Conservation (phyloP, 2,113 vertebrate species). For the Gambusia holbrooki region DNA sequence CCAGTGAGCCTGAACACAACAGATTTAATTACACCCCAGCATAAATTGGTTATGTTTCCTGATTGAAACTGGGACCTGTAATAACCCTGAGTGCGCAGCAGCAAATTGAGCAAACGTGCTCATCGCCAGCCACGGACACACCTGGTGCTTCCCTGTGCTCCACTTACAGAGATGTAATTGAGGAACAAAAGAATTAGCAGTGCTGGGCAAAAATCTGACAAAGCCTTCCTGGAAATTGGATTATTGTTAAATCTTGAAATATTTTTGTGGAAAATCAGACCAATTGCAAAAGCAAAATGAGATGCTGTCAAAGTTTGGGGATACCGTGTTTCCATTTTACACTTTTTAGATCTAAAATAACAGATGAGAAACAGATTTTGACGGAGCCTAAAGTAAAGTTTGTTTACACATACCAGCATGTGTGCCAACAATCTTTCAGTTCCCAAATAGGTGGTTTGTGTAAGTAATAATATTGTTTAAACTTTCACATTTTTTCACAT, state of each 20-base stretch:
- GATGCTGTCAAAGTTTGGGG: not conserved
- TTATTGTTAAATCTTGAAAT: slow-evolving; percentile 46
- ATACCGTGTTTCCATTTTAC: not conserved
- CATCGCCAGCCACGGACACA: slow-evolving; percentile 61
- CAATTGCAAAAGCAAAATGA: slow-evolving; percentile 18
- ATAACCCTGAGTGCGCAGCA: slow-evolving; percentile 47
- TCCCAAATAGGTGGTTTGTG: no score
- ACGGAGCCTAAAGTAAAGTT: no score
- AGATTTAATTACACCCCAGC: slow-evolving; percentile 38
- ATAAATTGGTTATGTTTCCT: slow-evolving; percentile 21
- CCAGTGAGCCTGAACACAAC: slow-evolving; percentile 24
- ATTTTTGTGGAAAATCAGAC: slow-evolving; percentile 33
- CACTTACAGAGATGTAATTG: slow-evolving; percentile 61
- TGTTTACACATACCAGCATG: no score
- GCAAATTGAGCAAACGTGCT: slow-evolving; percentile 34
- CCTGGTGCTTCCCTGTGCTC: slow-evolving; percentile 45
- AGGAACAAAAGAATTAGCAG: slow-evolving; percentile 26
- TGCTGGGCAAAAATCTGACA: slow-evolving; percentile 52
- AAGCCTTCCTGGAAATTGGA: slow-evolving; percentile 26
- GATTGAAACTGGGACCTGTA: slow-evolving; percentile 26
- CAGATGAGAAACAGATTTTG: not conserved
- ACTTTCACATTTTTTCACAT: not conserved
- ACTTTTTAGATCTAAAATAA: not conserved
- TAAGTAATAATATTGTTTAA: not conserved
- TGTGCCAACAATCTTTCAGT: no score